Evolutionary conservation across 2,113 vertebrate species (phyloP).

Genomic region (Tragelaphus buxtoni): DNA sequence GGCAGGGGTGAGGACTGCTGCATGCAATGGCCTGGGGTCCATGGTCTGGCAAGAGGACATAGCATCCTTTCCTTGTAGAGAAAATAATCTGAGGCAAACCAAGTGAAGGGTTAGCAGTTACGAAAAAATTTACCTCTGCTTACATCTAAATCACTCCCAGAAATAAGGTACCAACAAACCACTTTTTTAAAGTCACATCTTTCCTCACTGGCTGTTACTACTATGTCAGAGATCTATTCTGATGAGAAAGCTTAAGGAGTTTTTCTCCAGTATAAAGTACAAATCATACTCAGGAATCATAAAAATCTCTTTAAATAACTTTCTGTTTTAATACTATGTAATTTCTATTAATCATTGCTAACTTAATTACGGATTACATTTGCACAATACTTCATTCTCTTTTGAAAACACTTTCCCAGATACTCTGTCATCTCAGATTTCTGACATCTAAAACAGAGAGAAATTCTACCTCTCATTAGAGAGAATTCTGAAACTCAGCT

Average conservation of each 20-base stretch:
- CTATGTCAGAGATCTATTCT: background rate
- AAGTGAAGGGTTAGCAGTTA: background rate
- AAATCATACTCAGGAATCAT: background rate
- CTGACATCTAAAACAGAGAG: background rate
- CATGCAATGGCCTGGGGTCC: accelerated
- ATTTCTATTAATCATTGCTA: background rate
- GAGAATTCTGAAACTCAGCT: background rate
- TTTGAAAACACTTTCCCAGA: background rate
- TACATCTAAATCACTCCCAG: background rate
- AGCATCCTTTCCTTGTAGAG: background rate
- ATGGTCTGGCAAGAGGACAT: background rate
- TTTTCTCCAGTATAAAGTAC: background rate
- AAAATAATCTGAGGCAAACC: background rate
- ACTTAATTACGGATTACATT: background rate
- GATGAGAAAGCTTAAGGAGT: background rate
- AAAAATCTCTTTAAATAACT: background rate
- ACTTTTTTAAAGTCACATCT: background rate
- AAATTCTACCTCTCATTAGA: conserved; percentile 22
- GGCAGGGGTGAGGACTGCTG: accelerated
- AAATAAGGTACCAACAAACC: background rate
- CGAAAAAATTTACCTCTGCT: background rate
- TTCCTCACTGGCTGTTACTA: background rate
- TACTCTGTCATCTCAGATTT: background rate
- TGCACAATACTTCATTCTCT: background rate
- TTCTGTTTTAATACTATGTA: background rate